These are phyloP conservation scores for Pagetopsis macropterus DNA, from an alignment of 2,797 vertebrate species.

Conservation along the genomic window DNA sequence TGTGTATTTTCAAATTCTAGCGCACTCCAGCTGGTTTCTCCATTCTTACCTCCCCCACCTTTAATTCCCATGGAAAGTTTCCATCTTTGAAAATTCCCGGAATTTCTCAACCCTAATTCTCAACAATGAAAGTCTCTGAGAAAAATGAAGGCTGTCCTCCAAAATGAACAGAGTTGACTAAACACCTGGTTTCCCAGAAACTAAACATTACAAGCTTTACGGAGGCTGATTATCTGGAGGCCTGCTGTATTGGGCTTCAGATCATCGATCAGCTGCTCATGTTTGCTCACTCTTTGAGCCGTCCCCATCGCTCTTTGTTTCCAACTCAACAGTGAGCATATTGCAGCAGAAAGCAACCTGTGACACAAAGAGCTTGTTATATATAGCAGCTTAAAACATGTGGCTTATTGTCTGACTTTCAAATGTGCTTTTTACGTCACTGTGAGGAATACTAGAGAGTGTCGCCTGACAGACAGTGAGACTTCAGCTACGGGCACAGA, in stretches of 20 bases:
- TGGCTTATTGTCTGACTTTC: background rate
- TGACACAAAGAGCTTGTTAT: background rate
- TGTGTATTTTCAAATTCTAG: too few species aligned
- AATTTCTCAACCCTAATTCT: too few species aligned
- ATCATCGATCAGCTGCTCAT: constrained; percentile 12
- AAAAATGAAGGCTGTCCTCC: too few species aligned
- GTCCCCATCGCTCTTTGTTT: background rate
- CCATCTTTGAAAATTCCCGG: too few species aligned
- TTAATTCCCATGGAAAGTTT: too few species aligned
- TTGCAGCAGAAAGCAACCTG: background rate
- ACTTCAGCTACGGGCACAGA: too few species aligned
- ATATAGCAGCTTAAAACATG: background rate
- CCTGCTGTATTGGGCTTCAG: constrained; percentile 9
- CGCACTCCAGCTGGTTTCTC: too few species aligned
- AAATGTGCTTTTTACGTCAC: too few species aligned
- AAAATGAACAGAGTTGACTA: background rate
- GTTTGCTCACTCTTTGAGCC: constrained; percentile 3
- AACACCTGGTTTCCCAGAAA: too few species aligned
- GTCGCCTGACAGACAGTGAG: background rate
- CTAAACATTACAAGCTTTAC: background rate
- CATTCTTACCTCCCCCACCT: too few species aligned
- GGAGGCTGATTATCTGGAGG: too few species aligned
- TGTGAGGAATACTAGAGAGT: background rate
- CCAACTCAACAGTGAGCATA: background rate
- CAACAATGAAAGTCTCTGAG: too few species aligned